Conservation (phyloP, 1,140 invertebrate species). For the Hyles euphorbiae region DNA sequence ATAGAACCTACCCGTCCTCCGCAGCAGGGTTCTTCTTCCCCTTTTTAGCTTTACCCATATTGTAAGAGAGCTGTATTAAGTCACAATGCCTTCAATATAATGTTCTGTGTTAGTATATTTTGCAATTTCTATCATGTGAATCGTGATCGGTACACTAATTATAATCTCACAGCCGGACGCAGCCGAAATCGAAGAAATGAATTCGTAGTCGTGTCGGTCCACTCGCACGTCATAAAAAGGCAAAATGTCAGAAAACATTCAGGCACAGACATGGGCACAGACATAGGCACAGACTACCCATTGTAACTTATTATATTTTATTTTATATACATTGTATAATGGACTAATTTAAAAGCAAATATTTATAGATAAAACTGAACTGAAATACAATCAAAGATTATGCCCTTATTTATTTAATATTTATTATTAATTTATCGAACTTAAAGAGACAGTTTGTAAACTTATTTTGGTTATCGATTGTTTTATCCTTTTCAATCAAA, state of each 20-base stretch:
- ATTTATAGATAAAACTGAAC: too few species aligned
- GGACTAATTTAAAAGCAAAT: too few species aligned
- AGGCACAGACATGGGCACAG: background rate
- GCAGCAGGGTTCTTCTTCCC: slow-evolving; percentile 79
- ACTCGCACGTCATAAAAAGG: slow-evolving; percentile 1
- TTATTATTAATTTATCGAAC: too few species aligned
- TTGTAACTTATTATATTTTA: too few species aligned
- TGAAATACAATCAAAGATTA: too few species aligned
- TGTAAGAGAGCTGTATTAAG: slow-evolving; percentile 50
- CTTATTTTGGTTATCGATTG: too few species aligned
- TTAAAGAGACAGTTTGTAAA: too few species aligned
- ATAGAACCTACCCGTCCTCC: slow-evolving; percentile 78
- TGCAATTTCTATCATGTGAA: slow-evolving; percentile 71
- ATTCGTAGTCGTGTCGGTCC: slow-evolving; percentile 53
- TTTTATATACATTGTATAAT: too few species aligned
- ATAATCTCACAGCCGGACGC: slow-evolving; percentile 32
- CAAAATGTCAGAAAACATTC: slow-evolving; percentile 4
- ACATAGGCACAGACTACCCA: too few species aligned
- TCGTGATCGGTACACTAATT: slow-evolving; percentile 59
- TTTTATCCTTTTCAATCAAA: too few species aligned
- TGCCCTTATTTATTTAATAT: too few species aligned
- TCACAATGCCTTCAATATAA: slow-evolving; percentile 54
- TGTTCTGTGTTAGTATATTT: slow-evolving; percentile 54
- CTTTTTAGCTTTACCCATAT: slow-evolving; percentile 84
- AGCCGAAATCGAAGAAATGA: slow-evolving; percentile 15